These are phyloP conservation scores for Cylas formicarius DNA, from an alignment of 1,140 invertebrate species.

Conservation along the genomic window DNA sequence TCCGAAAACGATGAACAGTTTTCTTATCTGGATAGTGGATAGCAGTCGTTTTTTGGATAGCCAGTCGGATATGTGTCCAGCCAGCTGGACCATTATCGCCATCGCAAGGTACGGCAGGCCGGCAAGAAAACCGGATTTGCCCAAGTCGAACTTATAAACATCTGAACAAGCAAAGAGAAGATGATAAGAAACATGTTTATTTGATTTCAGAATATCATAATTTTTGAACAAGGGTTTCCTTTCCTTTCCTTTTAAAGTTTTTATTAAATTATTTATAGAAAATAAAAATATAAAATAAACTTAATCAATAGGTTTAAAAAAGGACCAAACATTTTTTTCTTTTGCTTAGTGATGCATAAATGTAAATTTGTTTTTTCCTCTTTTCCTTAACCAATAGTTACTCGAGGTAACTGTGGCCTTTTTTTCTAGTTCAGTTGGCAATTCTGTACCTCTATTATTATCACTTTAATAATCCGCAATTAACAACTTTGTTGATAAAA, in stretches of 20 bases:
- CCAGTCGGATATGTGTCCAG: slow-evolving; percentile 76
- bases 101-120: slow-evolving; percentile 82
- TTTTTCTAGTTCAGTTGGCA: neutral
- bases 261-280: too few relatives aligned
- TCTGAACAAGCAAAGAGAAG: slow-evolving; percentile 46
- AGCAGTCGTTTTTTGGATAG: slow-evolving; percentile 55
- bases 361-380: slow-evolving; percentile 71
- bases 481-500: too few relatives aligned
- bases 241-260: slow-evolving; percentile 70
- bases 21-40: slow-evolving; percentile 66
- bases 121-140: slow-evolving; percentile 71
- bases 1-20: slow-evolving; percentile 68
- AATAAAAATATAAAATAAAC: neutral
- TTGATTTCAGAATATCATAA: neutral
- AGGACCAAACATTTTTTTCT: slow-evolving; percentile 68
- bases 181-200: slow-evolving; percentile 2
- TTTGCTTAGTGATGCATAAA: slow-evolving; percentile 61
- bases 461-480: too few relatives aligned
- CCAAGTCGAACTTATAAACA: slow-evolving; percentile 61
- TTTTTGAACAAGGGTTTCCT: neutral
- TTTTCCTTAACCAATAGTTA: slow-evolving; percentile 58
- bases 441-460: too few relatives aligned
- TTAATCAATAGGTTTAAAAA: slow-evolving; percentile 29
- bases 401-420: slow-evolving; percentile 40
- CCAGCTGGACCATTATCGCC: slow-evolving; percentile 68